A percentile compares a stretch with the other conserved stretches of the same genome.
These are phyloP conservation scores for Argyresthia albistria DNA, from an alignment of 2,888 invertebrate species.

Conservation along the genomic window DNA sequence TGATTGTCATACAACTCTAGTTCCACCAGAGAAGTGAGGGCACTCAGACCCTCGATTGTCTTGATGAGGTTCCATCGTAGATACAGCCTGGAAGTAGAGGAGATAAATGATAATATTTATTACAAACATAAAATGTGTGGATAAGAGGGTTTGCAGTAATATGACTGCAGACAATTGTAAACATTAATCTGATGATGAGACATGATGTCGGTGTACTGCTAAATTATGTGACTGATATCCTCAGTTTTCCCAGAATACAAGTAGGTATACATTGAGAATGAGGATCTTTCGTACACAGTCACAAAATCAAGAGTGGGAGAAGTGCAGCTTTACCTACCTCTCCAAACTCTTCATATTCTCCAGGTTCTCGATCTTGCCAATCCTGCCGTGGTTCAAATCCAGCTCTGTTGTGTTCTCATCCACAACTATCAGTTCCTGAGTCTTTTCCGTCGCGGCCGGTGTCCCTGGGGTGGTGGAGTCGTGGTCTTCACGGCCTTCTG, in stretches of 20 bases:
- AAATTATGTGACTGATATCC: background rate
- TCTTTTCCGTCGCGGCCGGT: slow-evolving; percentile 37
- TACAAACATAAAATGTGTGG: no score
- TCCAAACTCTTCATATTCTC: slow-evolving; percentile 83
- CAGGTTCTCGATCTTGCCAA: slow-evolving; percentile 87
- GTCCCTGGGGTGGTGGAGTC: slow-evolving; percentile 29
- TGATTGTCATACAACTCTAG: slow-evolving; percentile 98
- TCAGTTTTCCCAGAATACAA: background rate
- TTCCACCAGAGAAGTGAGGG: slow-evolving; percentile 83
- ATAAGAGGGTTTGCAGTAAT: no score
- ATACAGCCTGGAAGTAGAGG: slow-evolving; percentile 70
- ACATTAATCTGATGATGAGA: no score
- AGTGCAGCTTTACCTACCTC: slow-evolving; percentile 44
- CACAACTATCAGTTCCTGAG: slow-evolving; percentile 76
- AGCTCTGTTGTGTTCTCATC: slow-evolving; percentile 79
- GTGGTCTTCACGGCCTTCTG: slow-evolving; percentile 5
- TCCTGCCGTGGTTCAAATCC: slow-evolving; percentile 92
- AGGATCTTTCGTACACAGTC: background rate
- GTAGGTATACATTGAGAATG: background rate
- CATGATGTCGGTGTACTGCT: no score
- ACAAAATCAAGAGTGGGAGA: background rate
- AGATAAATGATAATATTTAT: no score
- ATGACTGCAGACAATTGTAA: no score
- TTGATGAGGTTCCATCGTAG: slow-evolving; percentile 96
- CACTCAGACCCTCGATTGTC: slow-evolving; percentile 90